Percentiles rank a stretch among this genome's conserved stretches.
phyloP scores from a whole-genome alignment of 2,113 vertebrate genomes.

The Aldabrachelys gigantea region DNA sequence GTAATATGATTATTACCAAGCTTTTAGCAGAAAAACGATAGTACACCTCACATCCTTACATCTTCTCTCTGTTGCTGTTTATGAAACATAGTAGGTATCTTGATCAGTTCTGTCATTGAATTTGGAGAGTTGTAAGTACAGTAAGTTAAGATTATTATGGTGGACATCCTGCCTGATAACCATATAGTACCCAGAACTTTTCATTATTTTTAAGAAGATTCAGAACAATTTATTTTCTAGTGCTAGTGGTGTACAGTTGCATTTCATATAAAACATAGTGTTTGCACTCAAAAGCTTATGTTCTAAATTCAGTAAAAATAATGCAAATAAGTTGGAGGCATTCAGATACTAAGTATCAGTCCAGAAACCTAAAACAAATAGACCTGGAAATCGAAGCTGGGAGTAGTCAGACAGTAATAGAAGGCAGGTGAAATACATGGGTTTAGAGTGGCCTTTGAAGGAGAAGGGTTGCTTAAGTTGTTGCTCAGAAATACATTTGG shows the following conservation, averaged over 20 bases:
- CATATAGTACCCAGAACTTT: not conserved
- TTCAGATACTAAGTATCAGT: not conserved
- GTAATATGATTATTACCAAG: not conserved
- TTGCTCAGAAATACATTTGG: not conserved
- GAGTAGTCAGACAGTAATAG: not conserved
- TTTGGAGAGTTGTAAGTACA: not conserved
- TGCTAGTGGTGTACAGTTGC: constrained; percentile 12
- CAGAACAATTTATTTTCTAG: not conserved
- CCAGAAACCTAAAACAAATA: not conserved
- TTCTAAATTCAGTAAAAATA: not conserved
- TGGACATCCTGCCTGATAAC: not conserved
- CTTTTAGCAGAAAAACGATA: not conserved
- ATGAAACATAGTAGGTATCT: not conserved
- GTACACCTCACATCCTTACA: not conserved
- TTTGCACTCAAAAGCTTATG: constrained; percentile 18
- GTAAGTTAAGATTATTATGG: not conserved
- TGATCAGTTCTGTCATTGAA: not conserved
- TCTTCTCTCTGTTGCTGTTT: not conserved
- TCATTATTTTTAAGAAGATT: constrained; percentile 50
- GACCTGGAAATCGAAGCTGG: not conserved
- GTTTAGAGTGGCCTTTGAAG: not conserved
- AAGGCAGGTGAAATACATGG: not conserved
- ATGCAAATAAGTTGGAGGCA: constrained; percentile 11
- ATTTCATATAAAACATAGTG: not conserved
- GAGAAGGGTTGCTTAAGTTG: not conserved